Base-by-base conservation (phyloP, 2,888 invertebrate species). In the Latrodectus hesperus region DNA sequence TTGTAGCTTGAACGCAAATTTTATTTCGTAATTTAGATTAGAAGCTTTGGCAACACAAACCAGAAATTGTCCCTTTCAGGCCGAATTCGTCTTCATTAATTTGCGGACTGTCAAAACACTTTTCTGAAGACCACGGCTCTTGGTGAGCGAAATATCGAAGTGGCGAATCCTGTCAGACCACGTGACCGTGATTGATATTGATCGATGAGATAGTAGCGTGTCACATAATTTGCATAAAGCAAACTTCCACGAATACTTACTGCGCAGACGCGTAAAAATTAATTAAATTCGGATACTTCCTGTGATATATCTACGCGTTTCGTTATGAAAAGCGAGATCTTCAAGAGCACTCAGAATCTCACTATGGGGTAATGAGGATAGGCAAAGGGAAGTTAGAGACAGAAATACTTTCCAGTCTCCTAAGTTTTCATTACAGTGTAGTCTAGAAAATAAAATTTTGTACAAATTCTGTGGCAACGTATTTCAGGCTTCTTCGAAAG, bases 41-140 rank as follows among this genome's bases (percentile, higher is more conserved):
- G 60, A 12, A 60, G 60, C 60, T 9, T 60, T 60, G 60, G 12
- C 60, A 60, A 60, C 60, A n/a, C 38, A 38, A 38, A 38, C 60
- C 60, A 60, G 60, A 60, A n/a, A 60, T 60, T 60, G 12, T n/a
- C 12, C 12, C 60, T n/a, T 60, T 60, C 38, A 38, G 38, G 38
- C 70, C 76, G 72, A 72, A 87, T 87, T 87, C 86, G 81, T 87
- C 86, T 87, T 82, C 81, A 87, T 87, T 87, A 76, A 73, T 87
- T 87, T 76, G 81, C 72, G 72, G 73, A 72, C 67, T 87, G 81
- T 87, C 81, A 72, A 87, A 87, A 87, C 81, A 87, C 81, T 86
- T 74, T 83, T 65, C 55, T 68, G 64, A 52, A 70, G 60, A 70
- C 60, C 22, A 52, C n/a, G 71, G 26, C 52, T 38, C 38, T 38